Evolutionary conservation across 1,140 invertebrate genomes (phyloP), one percentile per base, ranked within the genome.

Genomic region (Coptotermes formosanus): DNA sequence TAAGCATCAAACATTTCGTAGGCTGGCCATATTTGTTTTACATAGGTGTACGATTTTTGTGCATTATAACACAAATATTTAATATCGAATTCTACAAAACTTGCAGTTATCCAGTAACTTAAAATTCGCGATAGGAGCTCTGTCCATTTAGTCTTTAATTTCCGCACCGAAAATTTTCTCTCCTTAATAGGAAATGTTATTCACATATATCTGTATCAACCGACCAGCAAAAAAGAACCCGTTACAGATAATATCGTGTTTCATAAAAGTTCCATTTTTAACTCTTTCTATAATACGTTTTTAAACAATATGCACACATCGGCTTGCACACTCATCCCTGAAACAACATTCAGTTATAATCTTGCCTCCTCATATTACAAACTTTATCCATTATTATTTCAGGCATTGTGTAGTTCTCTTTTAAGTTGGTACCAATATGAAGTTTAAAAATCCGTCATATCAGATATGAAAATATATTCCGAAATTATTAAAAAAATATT

Each of bases 391-490:
- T 55, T 55, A 75, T 75, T 75, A 75, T 75, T 30, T 30, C 64
- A 75, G 64, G 8, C 64, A 75, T 75, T 75, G 64, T 75, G 7
- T 16, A 30, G 25, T 30, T 75, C 64, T 30, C n/a, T 75, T 55
- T 75, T 30, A 30, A 75, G 25, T 30, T 75, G 2, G 64, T 75
- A 11, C 25, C 64, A 75, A 75, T 30, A 14, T 75, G n/a, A 30
- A 30, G 64, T 75, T 75, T 75, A 75, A 75, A 75, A 75, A 30
- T 30, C 64, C n/a, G 64, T 75, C n/a, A 75, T 16, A 75, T 75
- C n/a, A 75, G n/a, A 75, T 64, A 64, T 75, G 64, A 30, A 75
- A 75, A 75, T 75, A 75, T n/a, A 75, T 30, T 25, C 64, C 30
- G 1, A 75, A 30, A 75, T 75, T 75, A 75, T 75, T 75, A 30